phyloP scores from a whole-genome alignment of 2,113 vertebrate genomes.

The Grallaria varia region DNA sequence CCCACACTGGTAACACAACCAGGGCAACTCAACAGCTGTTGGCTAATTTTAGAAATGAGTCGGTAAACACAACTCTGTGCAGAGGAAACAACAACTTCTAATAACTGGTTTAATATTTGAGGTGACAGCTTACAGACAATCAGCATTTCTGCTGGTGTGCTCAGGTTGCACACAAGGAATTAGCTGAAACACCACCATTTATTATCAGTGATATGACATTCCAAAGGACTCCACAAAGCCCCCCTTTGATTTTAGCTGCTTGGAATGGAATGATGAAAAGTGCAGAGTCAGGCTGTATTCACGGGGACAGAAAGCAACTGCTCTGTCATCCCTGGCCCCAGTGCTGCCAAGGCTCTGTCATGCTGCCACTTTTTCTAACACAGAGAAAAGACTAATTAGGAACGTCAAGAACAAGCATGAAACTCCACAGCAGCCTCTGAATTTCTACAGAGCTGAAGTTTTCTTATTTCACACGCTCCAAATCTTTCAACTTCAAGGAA shows the following conservation, averaged over 20 bases:
- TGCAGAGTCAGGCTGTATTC: neutral
- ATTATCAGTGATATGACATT: fast-evolving
- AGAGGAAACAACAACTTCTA: neutral
- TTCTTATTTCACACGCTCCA: neutral
- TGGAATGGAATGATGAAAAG: neutral
- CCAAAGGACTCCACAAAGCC: neutral
- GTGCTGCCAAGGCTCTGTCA: neutral
- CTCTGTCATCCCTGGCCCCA: neutral
- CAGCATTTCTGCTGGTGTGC: neutral
- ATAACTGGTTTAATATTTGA: neutral
- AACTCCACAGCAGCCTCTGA: neutral
- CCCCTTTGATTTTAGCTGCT: neutral
- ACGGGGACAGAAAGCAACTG: neutral
- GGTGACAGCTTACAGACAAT: neutral
- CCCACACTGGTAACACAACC: neutral
- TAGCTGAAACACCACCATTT: neutral
- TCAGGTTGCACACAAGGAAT: neutral
- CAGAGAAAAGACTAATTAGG: neutral
- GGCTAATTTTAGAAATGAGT: neutral
- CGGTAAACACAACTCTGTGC: neutral
- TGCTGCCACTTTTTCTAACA: neutral
- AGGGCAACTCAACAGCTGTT: neutral
- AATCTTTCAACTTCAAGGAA: neutral
- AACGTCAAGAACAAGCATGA: neutral
- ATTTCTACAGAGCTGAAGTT: neutral